Percentiles rank a stretch among this genome's conserved stretches.
Conservation (phyloP, 30 jellyfish, hydroid and myxozoan species). For the Hydractinia symbiolongicarpus region DNA sequence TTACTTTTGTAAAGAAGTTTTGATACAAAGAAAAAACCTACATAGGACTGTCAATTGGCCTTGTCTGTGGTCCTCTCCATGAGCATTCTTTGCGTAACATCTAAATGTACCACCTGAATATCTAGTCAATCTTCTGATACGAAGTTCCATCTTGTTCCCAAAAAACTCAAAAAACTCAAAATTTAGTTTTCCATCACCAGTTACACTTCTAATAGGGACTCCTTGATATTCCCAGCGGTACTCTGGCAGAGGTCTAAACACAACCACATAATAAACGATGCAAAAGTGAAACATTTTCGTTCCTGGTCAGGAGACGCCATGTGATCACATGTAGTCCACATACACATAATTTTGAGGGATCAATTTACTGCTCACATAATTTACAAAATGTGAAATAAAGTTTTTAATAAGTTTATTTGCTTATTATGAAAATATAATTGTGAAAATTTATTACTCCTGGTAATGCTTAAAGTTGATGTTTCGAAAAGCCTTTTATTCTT, state of each 20-base stretch:
- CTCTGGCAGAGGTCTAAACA: constrained; percentile 20
- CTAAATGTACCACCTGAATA: constrained; percentile 39
- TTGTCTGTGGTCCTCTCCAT: constrained; percentile 1
- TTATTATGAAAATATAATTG: too few relatives aligned
- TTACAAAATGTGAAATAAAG: too few relatives aligned
- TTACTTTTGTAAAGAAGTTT: too few relatives aligned
- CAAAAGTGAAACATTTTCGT: too few relatives aligned
- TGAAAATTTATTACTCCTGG: too few relatives aligned
- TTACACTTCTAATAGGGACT: background rate
- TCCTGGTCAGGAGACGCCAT: too few relatives aligned
- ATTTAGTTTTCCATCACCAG: constrained; percentile 14
- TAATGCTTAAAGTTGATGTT: too few relatives aligned
- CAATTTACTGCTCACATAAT: too few relatives aligned
- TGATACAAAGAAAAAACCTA: background rate
- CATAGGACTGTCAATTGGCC: constrained; percentile 30
- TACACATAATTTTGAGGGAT: too few relatives aligned
- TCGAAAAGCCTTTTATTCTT: too few relatives aligned
- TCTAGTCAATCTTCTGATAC: constrained; percentile 13
- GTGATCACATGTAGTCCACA: too few relatives aligned
- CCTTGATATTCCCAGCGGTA: constrained; percentile 32
- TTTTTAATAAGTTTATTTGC: too few relatives aligned
- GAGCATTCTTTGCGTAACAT: constrained; percentile 4
- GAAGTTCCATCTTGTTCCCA: constrained; percentile 14
- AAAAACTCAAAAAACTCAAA: constrained; percentile 25
- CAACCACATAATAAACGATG: background rate